A percentile compares a stretch with the other conserved stretches of the same genome.
Evolutionary conservation across 2,888 invertebrate genomes (phyloP).

Genomic region (Pammene fasciana): DNA sequence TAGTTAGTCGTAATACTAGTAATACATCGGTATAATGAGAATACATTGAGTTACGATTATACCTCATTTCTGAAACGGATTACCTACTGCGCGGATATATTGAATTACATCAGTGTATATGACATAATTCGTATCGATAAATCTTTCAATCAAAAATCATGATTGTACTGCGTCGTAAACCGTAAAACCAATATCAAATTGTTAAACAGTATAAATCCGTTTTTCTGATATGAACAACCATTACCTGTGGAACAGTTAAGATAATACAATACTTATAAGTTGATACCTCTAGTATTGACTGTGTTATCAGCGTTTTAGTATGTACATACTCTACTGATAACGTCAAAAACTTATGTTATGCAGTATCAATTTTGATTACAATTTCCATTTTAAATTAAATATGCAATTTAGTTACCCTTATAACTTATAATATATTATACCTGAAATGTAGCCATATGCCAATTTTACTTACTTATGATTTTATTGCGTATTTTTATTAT

Average conservation of each 20-base stretch:
- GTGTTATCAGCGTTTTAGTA: too few species aligned
- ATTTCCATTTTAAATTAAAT: too few species aligned
- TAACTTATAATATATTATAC: too few species aligned
- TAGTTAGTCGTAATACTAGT: too few species aligned
- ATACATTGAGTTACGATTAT: neutral
- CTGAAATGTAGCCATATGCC: too few species aligned
- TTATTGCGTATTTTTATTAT: too few species aligned
- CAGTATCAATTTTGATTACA: too few species aligned
- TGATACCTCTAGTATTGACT: too few species aligned
- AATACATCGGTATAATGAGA: neutral
- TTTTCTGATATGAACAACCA: neutral
- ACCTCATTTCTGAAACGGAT: neutral
- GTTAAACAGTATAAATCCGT: neutral
- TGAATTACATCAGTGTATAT: neutral
- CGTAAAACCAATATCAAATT: neutral
- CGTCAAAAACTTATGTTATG: too few species aligned
- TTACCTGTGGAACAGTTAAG: neutral
- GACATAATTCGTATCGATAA: conserved; percentile 7
- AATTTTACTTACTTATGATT: too few species aligned
- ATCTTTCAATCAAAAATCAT: conserved; percentile 12
- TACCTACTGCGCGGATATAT: neutral
- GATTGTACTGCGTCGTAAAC: neutral
- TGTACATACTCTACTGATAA: too few species aligned
- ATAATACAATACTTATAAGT: neutral
- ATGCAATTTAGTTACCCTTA: too few species aligned